Base-by-base conservation (phyloP, 2,888 invertebrate species). In the Cylindroiulus punctatus region DNA sequence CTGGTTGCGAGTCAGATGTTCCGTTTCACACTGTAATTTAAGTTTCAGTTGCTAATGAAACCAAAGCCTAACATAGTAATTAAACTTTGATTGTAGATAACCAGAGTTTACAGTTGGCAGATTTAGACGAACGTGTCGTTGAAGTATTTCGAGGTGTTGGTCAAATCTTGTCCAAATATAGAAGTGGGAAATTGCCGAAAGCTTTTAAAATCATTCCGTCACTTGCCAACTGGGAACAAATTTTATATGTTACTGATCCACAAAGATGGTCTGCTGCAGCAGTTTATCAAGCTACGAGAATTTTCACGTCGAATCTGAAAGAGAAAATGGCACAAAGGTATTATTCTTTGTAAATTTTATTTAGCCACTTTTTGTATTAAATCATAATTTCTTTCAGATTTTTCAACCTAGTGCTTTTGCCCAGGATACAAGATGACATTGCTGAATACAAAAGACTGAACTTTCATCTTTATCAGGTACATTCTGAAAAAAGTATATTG, bases 191-290 rank as follows among this genome's bases (percentile, higher is more conserved):
- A 92, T 92, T 99, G 52, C 99, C 99, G 0, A 99, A 99, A 91
- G 98, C 98, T 0, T 99, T 99, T 91, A 99, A 99, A 93, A 95
- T 98, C 90, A 94, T 99, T 88, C 99, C 99, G 3, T 94, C 94
- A 90, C 92, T 98, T 87, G 93, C 93, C 87, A 98, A 98, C 91
- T 99, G 98, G 98, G 98, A 98, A 90, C 97, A 98, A 91, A 94
- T 97, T 89, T 91, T 97, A 32, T 95, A 95, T 89, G 93, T 96
- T 40, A 96, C 96, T 36, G 96, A 97, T 91, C 99, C 99, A 12
- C 94, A 96, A n/a, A 94, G 93, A 81, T 99, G 99, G 99, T 96
- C 97, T 86, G 98, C 99, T 26, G 98, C 99, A 81, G 96, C 98
- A 0, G 96, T 99, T 96, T 98, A 97, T 91, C 98, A 96, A 92